A percentile compares a stretch with the other conserved stretches of the same genome.
Evolutionary conservation across 2,797 vertebrate genomes (phyloP).

Genomic region (Iguana delicatissima): DNA sequence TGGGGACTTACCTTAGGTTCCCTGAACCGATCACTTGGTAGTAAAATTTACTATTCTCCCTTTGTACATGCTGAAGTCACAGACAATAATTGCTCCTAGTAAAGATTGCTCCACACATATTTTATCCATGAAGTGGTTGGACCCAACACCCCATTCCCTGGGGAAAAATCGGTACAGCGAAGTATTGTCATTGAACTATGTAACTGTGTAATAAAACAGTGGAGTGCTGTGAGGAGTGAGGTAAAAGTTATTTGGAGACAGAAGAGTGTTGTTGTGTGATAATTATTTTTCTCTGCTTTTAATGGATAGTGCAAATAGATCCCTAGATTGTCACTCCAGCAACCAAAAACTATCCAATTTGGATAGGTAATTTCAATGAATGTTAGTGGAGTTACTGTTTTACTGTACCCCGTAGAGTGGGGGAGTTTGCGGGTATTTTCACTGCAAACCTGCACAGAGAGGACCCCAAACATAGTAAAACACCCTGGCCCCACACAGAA

Average conservation of each 20-base stretch:
- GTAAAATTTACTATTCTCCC: not conserved
- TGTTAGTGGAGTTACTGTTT: conserved; percentile 16
- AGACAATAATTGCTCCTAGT: conserved; percentile 20
- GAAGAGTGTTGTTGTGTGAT: conserved; percentile 7
- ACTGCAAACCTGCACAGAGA: too few relatives aligned
- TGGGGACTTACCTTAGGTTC: conserved; percentile 1
- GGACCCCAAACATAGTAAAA: too few relatives aligned
- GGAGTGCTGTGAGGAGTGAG: not conserved
- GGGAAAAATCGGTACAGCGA: not conserved
- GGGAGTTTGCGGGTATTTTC: not conserved
- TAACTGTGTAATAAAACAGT: conserved; percentile 5
- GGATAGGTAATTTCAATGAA: not conserved
- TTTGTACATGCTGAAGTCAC: conserved; percentile 42
- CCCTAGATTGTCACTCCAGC: not conserved
- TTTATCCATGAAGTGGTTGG: conserved; percentile 34
- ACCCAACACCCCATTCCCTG: not conserved
- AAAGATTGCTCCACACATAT: conserved; percentile 43
- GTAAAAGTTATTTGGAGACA: conserved; percentile 1
- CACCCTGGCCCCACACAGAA: too few relatives aligned
- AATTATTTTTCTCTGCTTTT: conserved; percentile 43
- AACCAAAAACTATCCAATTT: conserved; percentile 30
- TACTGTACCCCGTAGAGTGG: conserved; percentile 1
- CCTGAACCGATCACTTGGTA: rapidly evolving
- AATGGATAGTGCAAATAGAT: conserved; percentile 32
- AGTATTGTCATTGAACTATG: conserved; percentile 2